These are phyloP conservation scores for Tragelaphus strepsiceros DNA, from an alignment of 2,113 vertebrate species.

Conservation along the genomic window DNA sequence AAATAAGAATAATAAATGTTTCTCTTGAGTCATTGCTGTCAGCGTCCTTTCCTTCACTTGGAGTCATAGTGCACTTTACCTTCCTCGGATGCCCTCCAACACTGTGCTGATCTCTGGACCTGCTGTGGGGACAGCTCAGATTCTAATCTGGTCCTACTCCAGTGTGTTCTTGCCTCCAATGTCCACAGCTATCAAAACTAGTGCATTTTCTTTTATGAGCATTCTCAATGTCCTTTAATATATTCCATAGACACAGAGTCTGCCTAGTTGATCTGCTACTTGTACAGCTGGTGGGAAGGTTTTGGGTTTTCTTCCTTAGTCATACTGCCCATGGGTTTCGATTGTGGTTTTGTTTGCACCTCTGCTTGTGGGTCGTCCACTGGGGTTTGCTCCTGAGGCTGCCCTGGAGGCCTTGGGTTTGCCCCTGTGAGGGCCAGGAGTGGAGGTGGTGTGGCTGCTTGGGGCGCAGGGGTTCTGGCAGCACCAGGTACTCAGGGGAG, in stretches of 20 bases:
- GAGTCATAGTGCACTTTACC: not conserved
- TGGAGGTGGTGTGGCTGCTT: not conserved
- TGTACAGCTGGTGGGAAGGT: not conserved
- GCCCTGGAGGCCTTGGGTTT: not conserved
- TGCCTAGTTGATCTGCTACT: not conserved
- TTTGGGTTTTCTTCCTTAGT: not conserved
- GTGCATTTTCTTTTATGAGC: not conserved
- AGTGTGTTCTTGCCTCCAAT: not conserved
- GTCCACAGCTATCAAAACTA: not conserved
- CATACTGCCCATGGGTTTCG: not conserved
- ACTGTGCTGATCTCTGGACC: not conserved
- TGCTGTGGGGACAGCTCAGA: not conserved
- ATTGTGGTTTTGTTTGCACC: rapidly evolving
- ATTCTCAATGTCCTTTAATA: not conserved
- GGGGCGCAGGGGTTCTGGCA: not conserved
- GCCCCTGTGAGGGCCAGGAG: not conserved
- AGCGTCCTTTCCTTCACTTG: not conserved
- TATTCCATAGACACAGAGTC: not conserved
- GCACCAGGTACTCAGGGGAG: not conserved
- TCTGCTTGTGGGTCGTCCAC: not conserved
- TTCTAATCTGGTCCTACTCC: not conserved
- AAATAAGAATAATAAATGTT: not conserved
- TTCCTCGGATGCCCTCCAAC: rapidly evolving
- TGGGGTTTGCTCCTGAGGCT: not conserved
- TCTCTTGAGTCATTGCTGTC: not conserved